These are phyloP conservation scores for Dorcus parallelipipedus DNA, from an alignment of 2,888 invertebrate genomes.

Conservation along the genomic window DNA sequence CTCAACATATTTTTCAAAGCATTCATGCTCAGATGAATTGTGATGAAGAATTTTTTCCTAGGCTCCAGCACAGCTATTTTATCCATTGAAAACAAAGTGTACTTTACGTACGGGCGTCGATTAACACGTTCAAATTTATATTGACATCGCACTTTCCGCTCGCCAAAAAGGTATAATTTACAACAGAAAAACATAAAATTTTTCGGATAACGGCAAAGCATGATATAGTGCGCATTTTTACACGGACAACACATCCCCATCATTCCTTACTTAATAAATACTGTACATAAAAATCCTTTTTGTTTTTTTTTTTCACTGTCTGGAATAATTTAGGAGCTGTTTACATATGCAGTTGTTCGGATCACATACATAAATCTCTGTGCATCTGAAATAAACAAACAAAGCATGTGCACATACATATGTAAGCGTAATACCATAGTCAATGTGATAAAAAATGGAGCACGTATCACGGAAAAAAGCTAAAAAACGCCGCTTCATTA, in stretches of 20 bases:
- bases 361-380: slow-evolving; percentile 25
- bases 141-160: not conserved
- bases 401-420: slow-evolving; percentile 35
- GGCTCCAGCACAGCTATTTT: too few relatives aligned
- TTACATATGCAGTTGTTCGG: slow-evolving; percentile 22
- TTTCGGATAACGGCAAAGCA: not conserved
- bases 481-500: slow-evolving; percentile 43
- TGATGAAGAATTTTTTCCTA: too few relatives aligned
- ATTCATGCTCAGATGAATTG: too few relatives aligned
- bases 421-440: slow-evolving; percentile 39
- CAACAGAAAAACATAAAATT: not conserved
- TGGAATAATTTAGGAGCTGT: slow-evolving; percentile 23
- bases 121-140: too few relatives aligned
- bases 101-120: too few relatives aligned
- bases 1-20: too few relatives aligned
- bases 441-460: slow-evolving; percentile 43
- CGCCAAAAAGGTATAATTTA: not conserved
- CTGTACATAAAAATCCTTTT: slow-evolving; percentile 19
- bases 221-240: not conserved
- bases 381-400: slow-evolving; percentile 28
- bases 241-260: not conserved
- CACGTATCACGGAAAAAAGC: slow-evolving; percentile 29
- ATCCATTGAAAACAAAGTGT: too few relatives aligned
- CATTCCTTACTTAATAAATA: slow-evolving; percentile 14
- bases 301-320: slow-evolving; percentile 12